phyloP scores from a whole-genome alignment of 2,797 vertebrate species.

The Cygnus olor region DNA sequence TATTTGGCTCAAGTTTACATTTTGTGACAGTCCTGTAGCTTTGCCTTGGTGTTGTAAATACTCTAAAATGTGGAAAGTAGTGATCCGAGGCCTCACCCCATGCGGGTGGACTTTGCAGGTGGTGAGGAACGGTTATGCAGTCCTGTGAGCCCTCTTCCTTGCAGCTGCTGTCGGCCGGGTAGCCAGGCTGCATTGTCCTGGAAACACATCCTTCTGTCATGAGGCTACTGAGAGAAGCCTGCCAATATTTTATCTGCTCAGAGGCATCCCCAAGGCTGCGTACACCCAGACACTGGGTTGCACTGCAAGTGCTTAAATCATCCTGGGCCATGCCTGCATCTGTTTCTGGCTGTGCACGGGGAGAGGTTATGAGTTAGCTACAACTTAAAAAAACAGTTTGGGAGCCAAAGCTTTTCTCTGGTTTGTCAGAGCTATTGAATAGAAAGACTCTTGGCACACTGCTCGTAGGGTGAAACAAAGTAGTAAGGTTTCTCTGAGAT shows the following conservation, averaged over 20 bases:
- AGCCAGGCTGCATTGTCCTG: background rate
- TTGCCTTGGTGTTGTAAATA: background rate
- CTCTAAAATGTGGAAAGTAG: background rate
- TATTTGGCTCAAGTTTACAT: background rate
- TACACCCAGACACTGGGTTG: background rate
- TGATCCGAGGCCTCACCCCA: background rate
- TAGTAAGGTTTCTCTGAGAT: background rate
- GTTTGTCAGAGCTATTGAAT: background rate
- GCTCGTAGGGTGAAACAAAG: background rate
- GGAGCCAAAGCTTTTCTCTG: background rate
- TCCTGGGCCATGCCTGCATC: background rate
- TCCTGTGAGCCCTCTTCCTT: fast-evolving
- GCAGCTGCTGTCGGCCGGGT: background rate
- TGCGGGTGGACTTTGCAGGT: background rate
- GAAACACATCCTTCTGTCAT: background rate
- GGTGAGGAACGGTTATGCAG: background rate
- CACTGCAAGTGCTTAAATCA: fast-evolving
- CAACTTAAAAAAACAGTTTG: background rate
- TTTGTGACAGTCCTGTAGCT: background rate
- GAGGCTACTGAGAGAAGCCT: background rate
- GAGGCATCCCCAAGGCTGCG: background rate
- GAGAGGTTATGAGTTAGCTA: background rate
- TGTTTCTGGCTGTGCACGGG: background rate
- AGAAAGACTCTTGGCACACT: background rate
- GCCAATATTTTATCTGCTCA: background rate